Base-by-base conservation (phyloP, 2,797 vertebrate species). In the Clarias fuscus region DNA sequence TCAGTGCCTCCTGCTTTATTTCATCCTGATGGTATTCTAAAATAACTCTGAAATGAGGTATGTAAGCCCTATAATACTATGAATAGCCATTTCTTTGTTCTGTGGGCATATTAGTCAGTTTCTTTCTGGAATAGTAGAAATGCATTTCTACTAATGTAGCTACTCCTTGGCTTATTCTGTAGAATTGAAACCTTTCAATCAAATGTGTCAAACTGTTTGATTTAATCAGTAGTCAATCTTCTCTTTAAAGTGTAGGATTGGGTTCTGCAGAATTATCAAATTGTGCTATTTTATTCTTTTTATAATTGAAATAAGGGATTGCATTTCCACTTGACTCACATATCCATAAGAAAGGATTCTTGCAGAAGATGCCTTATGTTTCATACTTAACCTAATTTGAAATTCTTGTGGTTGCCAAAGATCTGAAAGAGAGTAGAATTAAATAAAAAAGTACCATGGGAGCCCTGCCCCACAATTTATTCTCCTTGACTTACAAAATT, bases 171-270 rank as follows among this genome's bases (percentile, higher is more conserved):
- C 88, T 91, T 90, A 94, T 93, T 94, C 90, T 90, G 91, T 93
- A 88, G 91, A 93, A 93, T 90, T 86, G 89, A 93, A 94, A 91
- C 89, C 89, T 93, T 93, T 94, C 92, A 87, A 92, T 89, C 92
- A 91, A 90, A 91, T 91, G 90, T 93, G 92, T 90, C 90, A 90
- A 91, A 94, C 91, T 91, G 90, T 94, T 91, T 95, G 93, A 96
- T 96, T 94, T 93, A 95, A 96, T 96, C 94, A 95, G 91, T 90
- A 92, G 92, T 93, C 95, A 95, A 95, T 95, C 92, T 95, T 88
- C 93, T 91, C 88, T 90, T 93, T 91, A 94, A 93, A 93, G 93
- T 92, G 90, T 92, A 89, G 91, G 92, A 94, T 94, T 94, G 93
- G 90, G 94, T 94, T 91, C 88, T 89, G 90, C 91, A 84, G 78